Evolutionary conservation across 1,140 invertebrate species (phyloP), one percentile per base, ranked within the genome.

Genomic region (Pachypsylla venusta): DNA sequence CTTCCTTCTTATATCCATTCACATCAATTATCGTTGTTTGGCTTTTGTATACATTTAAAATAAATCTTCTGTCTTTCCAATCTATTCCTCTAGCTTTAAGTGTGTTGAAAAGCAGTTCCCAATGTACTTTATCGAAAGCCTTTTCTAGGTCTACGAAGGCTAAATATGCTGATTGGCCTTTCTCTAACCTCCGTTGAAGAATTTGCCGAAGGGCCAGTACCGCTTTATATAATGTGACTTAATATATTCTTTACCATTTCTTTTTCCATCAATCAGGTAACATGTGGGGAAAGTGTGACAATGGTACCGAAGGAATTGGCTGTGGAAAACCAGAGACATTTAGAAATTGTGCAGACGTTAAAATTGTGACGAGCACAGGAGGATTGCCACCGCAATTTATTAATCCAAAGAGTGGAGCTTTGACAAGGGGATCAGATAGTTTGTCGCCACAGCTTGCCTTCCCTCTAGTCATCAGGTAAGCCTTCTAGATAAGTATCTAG

Each of bases 241-340:
- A n/a, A n/a, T n/a, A n/a, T n/a, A n/a, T n/a, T n/a, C n/a, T 53
- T 13, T 12, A 53, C 10, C 20, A 25, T 55, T 56, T 61, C 30
- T 58, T 25, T 62, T 28, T 25, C 54, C 7, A 55, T 53, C 22
- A 67, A 67, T 25, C 64, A 83, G 83, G 83, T 48, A 92, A 91
- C 64, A 89, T 89, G 81, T 91, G 88, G 88, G 88, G 89, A 19
- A 81, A 77, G 4, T 91, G 88, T 68, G 72, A 79, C 0, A 89
- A 92, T 68, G 88, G 88, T 53, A 88, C 84, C 7, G 84, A 88
- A 69, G 83, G 82, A 0, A 79, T 88, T 1, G 89, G 89, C 0
- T 93, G 89, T 66, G 89, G 89, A 19, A 76, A 77, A 58, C 85
- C 89, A 42, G 89, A 93, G 72, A 90, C 85, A 0, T 93, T 92